Percentiles rank a stretch among this genome's conserved stretches.
These are phyloP conservation scores for Rhynchopsitta pachyrhyncha DNA, from an alignment of 2,113 vertebrate genomes.

Conservation along the genomic window DNA sequence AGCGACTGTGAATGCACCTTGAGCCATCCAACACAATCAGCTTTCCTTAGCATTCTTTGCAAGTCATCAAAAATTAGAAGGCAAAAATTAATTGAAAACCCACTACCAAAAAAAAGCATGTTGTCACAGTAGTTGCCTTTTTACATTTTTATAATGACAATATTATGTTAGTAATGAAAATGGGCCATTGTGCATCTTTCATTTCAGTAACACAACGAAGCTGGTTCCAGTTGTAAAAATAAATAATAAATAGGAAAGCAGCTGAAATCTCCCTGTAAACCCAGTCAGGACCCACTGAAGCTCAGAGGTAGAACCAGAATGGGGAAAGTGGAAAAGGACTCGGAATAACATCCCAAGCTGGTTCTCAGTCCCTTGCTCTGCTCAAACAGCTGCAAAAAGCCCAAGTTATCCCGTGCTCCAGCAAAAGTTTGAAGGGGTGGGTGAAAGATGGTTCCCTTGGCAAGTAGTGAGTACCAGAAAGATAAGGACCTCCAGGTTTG, in stretches of 20 bases:
- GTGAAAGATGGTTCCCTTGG: background rate
- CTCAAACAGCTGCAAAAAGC: background rate
- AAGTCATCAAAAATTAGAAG: background rate
- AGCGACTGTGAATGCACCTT: accelerated
- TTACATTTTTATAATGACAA: conserved; percentile 37
- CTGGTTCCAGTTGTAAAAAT: conserved; percentile 68
- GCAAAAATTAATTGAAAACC: background rate
- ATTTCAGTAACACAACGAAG: conserved; percentile 11
- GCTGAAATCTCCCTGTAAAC: background rate
- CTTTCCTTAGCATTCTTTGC: background rate
- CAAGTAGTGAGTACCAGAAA: background rate
- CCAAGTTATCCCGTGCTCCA: accelerated
- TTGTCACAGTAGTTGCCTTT: background rate
- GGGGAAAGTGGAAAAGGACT: background rate
- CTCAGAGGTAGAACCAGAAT: conserved; percentile 29
- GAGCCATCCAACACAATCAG: background rate
- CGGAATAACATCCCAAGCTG: background rate
- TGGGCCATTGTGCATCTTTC: background rate
- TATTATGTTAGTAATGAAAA: background rate
- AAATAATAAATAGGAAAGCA: conserved; percentile 73
- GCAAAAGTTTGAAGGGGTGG: background rate
- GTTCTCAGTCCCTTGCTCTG: background rate
- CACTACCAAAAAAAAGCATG: background rate
- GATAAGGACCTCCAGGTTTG: background rate
- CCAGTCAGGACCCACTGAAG: background rate